Evolutionary conservation across 2,888 invertebrate species (phyloP), one percentile per base, ranked within the genome.

Genomic region (Odontocerum albicorne): DNA sequence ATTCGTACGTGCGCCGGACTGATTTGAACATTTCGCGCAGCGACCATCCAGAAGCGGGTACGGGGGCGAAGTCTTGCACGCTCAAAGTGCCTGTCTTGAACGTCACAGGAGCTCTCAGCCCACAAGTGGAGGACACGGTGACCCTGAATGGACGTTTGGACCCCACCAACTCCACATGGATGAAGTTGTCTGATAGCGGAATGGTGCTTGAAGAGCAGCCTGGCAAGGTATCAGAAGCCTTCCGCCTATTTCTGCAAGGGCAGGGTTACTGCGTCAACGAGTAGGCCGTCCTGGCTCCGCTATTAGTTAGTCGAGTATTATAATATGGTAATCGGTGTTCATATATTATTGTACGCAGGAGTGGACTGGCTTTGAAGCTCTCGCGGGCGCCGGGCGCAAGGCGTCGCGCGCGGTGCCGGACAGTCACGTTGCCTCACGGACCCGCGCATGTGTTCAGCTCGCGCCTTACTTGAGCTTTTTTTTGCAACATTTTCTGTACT

Each of bases 131-230:
- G 61, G 97, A 98, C 68, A 95, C 96, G 6, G 95, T 98, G 35
- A 93, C 94, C 45, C 90, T 99, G 72, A 99, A 99, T 70, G 92
- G 95, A 35, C 85, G 96, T 52, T 80, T 99, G 70, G 94, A 98
- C 73, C 98, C 99, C 10, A 86, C 92, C 59, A 94, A 92, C 72
- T 95, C 96, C 31, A 95, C 96, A 43, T 99, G 98, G 95, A 87
- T 99, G 86, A 98, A 96, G 88, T 90, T 98, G 65, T 94, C 95
- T 21, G 97, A 97, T 72, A 96, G 96, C 71, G 97, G 97, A 60
- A 92, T 99, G 92, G 95, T 97, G 4, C 75, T 99, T 66, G 99
- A 99, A 77, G 99, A 99, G 72, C 94, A 96, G 72, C 98, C 99
- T 35, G 91, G 87, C 64, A 97, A 97, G 83, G 90, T 98, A 65